Base-by-base conservation (phyloP, 1,140 invertebrate genomes). In the Stegodyphus mimosarum region DNA sequence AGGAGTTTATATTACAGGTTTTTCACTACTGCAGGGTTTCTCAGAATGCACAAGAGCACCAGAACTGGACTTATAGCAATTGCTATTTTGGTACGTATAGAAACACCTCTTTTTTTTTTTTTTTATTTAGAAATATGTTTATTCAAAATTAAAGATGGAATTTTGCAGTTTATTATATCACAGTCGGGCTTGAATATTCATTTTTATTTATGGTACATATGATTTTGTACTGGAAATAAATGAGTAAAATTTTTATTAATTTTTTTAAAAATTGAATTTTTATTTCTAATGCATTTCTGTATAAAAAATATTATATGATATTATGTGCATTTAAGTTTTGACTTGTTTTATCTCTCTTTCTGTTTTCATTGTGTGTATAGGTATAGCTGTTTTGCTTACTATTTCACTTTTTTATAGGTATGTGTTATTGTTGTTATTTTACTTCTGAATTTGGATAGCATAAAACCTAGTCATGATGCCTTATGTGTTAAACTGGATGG, bases 401-500 rank as follows among this genome's bases (percentile, higher is more conserved):
- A 5, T 69, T 69, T 69, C 17, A 10, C 33, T 9, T 2, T 60
- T 15, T 75, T 66, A 9, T 13, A 83, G 80, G 49, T 67, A 48
- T 51, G 48, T 69, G 15, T 83, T 17, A 11, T 75, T 13, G 71
- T 69, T 64, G 55, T 75, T 49, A 67, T 83, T 66, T 49, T 83
- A 15, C 17, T 83, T 48, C 11, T 74, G 11, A 83, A 83, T 55
- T 53, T 83, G 69, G 69, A 67, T 17, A 53, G 55, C 15, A 83
- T 83, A 15, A 50, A 7, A 72, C 17, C 78, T 48, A 64, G 9
- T 7, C 33, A 13, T 7, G 49, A 49, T 10, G 51, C 7, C 5
- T 11, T n/a, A 15, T 83, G 80, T 75, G 60, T 83, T 11, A 74
- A 73, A 52, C 53, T 83, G 15, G 80, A 83, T 83, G 80, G 71